Conservation (phyloP, 2,888 invertebrate genomes). For the Ochropleura plecta region DNA sequence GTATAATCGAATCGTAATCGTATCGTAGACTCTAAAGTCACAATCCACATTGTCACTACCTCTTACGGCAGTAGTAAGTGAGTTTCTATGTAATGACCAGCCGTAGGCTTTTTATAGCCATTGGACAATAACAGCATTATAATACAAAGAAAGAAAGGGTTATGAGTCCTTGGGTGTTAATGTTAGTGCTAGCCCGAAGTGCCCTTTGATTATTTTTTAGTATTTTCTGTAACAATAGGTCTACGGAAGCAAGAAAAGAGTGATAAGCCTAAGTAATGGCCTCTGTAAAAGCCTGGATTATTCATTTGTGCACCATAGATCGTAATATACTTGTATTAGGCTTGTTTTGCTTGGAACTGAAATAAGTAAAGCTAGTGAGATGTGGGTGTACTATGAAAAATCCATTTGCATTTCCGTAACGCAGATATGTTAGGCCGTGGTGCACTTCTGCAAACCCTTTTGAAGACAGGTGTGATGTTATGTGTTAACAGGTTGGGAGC, state of each 20-base stretch:
- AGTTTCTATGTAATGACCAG: constrained; percentile 74
- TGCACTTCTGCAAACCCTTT: neutral
- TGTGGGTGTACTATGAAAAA: neutral
- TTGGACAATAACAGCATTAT: constrained; percentile 72
- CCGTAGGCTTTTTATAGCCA: constrained; percentile 72
- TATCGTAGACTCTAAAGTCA: constrained; percentile 43
- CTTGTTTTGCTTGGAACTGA: neutral
- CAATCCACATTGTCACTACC: constrained; percentile 36
- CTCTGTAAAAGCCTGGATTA: neutral
- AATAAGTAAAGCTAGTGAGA: neutral
- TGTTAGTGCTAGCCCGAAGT: constrained; percentile 5
- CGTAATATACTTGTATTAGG: neutral
- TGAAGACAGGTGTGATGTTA: neutral
- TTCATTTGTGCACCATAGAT: too few species aligned
- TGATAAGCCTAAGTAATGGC: constrained; percentile 11
- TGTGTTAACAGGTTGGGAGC: neutral
- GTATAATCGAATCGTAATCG: constrained; percentile 43
- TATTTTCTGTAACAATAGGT: constrained; percentile 25
- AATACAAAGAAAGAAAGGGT: constrained; percentile 67
- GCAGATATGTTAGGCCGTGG: neutral
- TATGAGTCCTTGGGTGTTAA: constrained; percentile 50
- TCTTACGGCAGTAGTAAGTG: constrained; percentile 70
- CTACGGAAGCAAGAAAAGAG: neutral
- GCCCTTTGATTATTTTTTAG: constrained; percentile 22
- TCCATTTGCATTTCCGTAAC: neutral